phyloP scores from a whole-genome alignment of 2,113 vertebrate species.

The Corvus cornix region DNA sequence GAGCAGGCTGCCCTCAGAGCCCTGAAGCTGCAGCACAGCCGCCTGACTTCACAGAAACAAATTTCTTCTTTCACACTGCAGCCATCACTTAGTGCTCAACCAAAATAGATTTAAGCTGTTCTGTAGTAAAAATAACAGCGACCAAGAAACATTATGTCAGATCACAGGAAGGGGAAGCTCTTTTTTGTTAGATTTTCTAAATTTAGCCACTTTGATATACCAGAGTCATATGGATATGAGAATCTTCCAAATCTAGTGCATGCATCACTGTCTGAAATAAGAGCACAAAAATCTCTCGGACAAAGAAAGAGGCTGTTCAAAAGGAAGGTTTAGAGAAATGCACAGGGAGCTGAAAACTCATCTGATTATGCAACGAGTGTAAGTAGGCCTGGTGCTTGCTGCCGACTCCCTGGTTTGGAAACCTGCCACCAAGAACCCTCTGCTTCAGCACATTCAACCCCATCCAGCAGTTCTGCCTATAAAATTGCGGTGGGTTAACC shows the following conservation, averaged over 20 bases:
- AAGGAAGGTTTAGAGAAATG: background rate
- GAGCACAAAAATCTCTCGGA: background rate
- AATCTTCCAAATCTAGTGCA: background rate
- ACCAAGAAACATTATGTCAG: background rate
- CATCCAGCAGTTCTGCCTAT: background rate
- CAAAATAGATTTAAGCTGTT: conserved; percentile 9
- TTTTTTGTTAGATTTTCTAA: background rate
- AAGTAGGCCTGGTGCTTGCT: conserved; percentile 25
- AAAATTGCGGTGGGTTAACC: background rate
- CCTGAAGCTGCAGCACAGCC: rapidly evolving
- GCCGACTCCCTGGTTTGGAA: background rate
- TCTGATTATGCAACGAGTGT: background rate
- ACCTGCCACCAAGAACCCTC: background rate
- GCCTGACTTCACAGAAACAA: background rate
- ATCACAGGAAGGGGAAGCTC: conserved; percentile 15
- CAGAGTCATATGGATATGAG: background rate
- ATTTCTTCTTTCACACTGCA: background rate
- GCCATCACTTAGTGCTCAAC: background rate
- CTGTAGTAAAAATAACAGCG: background rate
- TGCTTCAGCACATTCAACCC: background rate
- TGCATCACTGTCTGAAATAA: background rate
- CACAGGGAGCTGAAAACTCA: background rate
- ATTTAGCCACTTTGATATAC: conserved; percentile 2
- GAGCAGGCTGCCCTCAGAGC: background rate
- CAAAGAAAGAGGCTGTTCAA: background rate